Conservation (phyloP, 2,888 invertebrate species). For the Anthophora plumipes region DNA sequence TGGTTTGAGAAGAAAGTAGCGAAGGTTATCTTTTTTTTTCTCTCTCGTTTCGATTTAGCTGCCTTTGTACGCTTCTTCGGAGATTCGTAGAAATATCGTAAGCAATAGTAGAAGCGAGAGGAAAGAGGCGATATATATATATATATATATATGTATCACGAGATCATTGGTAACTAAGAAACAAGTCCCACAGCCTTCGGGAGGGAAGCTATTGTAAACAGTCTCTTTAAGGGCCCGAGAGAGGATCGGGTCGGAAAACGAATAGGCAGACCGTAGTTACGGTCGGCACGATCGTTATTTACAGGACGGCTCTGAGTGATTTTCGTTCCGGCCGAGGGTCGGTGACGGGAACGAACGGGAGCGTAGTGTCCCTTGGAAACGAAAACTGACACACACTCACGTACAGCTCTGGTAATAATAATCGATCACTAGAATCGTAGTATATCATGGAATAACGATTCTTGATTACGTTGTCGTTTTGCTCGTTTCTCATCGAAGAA, state of each 20-base stretch:
- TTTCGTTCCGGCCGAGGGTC: slow-evolving; percentile 1
- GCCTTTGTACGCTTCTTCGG: neutral
- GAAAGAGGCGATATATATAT: slow-evolving; percentile 14
- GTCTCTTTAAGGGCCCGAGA: neutral
- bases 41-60: slow-evolving; percentile 2
- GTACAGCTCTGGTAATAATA: neutral
- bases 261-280: slow-evolving; percentile 3
- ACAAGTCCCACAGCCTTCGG: slow-evolving; percentile 28
- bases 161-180: slow-evolving; percentile 49
- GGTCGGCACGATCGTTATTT: slow-evolving; percentile 44
- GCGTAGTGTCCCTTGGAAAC: slow-evolving; percentile 28
- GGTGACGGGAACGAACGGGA: slow-evolving; percentile 19
- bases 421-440: neutral
- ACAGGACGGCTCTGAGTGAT: slow-evolving; percentile 40
- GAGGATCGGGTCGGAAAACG: neutral
- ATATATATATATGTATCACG: too few species aligned
- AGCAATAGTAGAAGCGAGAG: slow-evolving; percentile 12
- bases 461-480: slow-evolving; percentile 8
- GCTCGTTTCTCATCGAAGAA: slow-evolving; percentile 31
- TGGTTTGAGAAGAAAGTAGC: slow-evolving; percentile 16
- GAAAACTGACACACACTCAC: slow-evolving; percentile 10
- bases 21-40: too few species aligned
- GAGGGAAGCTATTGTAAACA: slow-evolving; percentile 33
- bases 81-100: slow-evolving; percentile 12
- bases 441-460: slow-evolving; percentile 14